These are phyloP conservation scores for Ametastegia equiseti DNA, from an alignment of 2,888 invertebrate species.

Conservation along the genomic window DNA sequence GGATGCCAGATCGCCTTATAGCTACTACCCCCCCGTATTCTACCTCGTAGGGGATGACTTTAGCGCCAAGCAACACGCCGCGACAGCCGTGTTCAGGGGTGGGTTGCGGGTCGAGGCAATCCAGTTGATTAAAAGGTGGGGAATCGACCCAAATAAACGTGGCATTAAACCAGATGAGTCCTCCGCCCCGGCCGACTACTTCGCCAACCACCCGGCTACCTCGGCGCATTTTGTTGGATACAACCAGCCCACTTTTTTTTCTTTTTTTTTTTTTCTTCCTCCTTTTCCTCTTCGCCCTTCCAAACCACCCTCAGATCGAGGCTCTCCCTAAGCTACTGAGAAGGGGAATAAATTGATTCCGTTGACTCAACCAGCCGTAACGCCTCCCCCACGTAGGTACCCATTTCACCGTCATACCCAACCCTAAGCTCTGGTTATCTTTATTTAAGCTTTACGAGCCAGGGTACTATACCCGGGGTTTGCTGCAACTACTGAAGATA, in stretches of 20 bases:
- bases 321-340: slow-evolving; percentile 52
- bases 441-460: slow-evolving; percentile 74
- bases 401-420: slow-evolving; percentile 70
- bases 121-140: slow-evolving; percentile 66
- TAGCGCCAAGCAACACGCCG: slow-evolving; percentile 42
- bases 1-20: slow-evolving; percentile 20
- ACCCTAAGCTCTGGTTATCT: slow-evolving; percentile 75
- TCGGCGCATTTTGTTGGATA: slow-evolving; percentile 42
- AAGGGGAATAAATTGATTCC: slow-evolving; percentile 75
- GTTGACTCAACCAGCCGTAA: slow-evolving; percentile 75
- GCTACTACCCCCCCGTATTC: neutral
- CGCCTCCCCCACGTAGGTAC: slow-evolving; percentile 67
- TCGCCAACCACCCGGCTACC: slow-evolving; percentile 45
- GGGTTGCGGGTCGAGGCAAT: slow-evolving; percentile 53
- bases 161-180: slow-evolving; percentile 67
- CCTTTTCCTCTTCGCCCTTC: slow-evolving; percentile 1
- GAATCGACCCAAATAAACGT: slow-evolving; percentile 68
- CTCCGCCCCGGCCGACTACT: slow-evolving; percentile 52
- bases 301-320: slow-evolving; percentile 22
- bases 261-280: neutral
- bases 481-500: slow-evolving; percentile 51
- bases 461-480: slow-evolving; percentile 64
- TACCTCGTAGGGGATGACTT: slow-evolving; percentile 30
- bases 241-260: slow-evolving; percentile 49
- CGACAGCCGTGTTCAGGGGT: slow-evolving; percentile 41